Percentiles rank a stretch among this genome's conserved stretches.
Conservation (phyloP, 2,797 vertebrate species). For the Momotus momota region DNA sequence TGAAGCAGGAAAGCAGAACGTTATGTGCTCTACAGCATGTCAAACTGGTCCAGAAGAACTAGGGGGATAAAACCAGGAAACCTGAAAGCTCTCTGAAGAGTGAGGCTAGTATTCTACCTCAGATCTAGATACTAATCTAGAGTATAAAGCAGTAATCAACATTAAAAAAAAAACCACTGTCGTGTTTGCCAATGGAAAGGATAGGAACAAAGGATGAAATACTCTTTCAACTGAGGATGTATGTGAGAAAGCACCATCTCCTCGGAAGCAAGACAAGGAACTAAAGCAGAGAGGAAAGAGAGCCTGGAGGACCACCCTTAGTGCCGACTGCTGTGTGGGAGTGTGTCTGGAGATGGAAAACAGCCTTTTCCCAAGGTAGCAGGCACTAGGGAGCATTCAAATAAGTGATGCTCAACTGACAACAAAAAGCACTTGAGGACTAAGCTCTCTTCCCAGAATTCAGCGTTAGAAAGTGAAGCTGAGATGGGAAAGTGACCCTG, state of each 20-base stretch:
- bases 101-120: not conserved
- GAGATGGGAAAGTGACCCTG: not conserved
- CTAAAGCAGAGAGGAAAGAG: not conserved
- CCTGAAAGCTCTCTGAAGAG: not conserved
- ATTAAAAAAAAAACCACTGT: rapidly evolving
- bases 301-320: not conserved
- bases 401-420: not conserved
- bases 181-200: not conserved
- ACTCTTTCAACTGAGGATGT: not conserved
- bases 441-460: not conserved
- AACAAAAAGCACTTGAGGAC: not conserved
- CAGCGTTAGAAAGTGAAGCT: not conserved
- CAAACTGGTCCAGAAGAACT: not conserved
- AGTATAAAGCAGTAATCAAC: not conserved
- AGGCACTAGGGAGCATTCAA: rapidly evolving
- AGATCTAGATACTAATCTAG: not conserved
- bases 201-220: not conserved
- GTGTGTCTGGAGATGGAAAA: rapidly evolving
- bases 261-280: not conserved
- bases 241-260: not conserved
- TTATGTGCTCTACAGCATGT: rapidly evolving
- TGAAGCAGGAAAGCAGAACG: not conserved
- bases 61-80: not conserved
- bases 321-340: not conserved
- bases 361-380: not conserved